phyloP scores from a whole-genome alignment of 2,888 invertebrate species.

The Lasioglossum oenotherae region DNA sequence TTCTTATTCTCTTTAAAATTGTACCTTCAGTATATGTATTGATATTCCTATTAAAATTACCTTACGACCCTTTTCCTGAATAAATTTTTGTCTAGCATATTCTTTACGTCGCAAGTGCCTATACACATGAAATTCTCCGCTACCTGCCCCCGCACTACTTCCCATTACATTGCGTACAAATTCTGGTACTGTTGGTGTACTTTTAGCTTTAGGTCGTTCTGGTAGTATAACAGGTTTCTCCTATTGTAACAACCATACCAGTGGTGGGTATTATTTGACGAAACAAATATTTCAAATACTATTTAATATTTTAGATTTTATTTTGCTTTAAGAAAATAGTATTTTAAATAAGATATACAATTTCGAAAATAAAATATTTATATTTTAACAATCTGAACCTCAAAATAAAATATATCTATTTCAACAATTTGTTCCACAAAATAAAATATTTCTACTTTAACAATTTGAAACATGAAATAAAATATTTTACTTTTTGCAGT shows the following conservation, averaged over 20 bases:
- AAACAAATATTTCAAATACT: too few relatives aligned
- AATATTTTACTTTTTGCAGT: too few relatives aligned
- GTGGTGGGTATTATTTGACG: too few relatives aligned
- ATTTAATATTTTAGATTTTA: too few relatives aligned
- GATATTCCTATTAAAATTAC: slow-evolving; percentile 83
- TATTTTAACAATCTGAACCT: too few relatives aligned
- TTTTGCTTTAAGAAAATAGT: too few relatives aligned
- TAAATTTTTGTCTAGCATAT: slow-evolving; percentile 97
- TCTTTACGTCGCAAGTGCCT: slow-evolving; percentile 97
- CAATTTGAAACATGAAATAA: too few relatives aligned
- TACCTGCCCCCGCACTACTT: slow-evolving; percentile 99
- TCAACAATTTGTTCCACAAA: too few relatives aligned
- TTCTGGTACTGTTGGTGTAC: slow-evolving; percentile 93
- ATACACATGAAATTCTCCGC: slow-evolving; percentile 99
- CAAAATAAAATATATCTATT: too few relatives aligned
- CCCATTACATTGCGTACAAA: slow-evolving; percentile 99
- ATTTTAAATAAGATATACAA: too few relatives aligned
- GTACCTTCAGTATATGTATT: background rate
- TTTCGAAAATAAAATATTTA: too few relatives aligned
- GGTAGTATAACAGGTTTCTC: slow-evolving; percentile 96
- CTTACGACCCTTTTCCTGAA: slow-evolving; percentile 94
- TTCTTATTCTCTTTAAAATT: background rate
- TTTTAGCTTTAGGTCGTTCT: slow-evolving; percentile 91
- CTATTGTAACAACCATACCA: slow-evolving; percentile 84
- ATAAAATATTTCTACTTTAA: too few relatives aligned